Evolutionary conservation across 2,113 vertebrate genomes (phyloP).

Genomic region (Natator depressus): DNA sequence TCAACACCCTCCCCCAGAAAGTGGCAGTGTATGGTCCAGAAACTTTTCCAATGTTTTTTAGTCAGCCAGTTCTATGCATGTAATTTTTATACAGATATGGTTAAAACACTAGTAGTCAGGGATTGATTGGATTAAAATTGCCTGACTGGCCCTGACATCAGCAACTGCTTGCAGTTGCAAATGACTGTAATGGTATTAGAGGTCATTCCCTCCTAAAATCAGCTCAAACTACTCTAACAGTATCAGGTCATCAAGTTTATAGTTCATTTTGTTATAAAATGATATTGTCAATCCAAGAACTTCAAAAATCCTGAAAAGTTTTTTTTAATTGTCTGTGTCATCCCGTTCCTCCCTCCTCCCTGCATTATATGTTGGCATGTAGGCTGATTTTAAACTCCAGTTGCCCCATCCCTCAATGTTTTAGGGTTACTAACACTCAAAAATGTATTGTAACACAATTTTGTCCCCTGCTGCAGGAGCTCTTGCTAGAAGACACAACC

Average conservation of each 20-base stretch:
- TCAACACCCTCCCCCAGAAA: background rate
- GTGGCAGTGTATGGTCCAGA: background rate
- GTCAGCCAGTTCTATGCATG: background rate
- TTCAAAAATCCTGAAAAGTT: background rate
- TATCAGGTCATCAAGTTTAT: background rate
- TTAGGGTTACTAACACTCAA: background rate
- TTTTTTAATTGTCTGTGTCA: background rate
- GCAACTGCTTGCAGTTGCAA: background rate
- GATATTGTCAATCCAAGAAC: background rate
- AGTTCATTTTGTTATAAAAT: background rate
- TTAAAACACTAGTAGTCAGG: background rate
- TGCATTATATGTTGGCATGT: background rate
- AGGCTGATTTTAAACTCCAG: background rate
- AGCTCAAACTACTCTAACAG: background rate
- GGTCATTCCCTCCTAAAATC: background rate
- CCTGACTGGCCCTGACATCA: background rate
- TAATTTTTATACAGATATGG: background rate
- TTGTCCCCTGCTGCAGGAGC: background rate
- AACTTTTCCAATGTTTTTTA: background rate
- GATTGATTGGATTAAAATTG: background rate
- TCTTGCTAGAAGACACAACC: slow-evolving; percentile 18
- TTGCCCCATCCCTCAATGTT: background rate
- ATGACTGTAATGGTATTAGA: background rate
- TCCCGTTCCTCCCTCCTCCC: no score
- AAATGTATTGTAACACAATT: background rate